Evolutionary conservation across 2,113 vertebrate genomes (phyloP).

Genomic region (Tapirus terrestris): DNA sequence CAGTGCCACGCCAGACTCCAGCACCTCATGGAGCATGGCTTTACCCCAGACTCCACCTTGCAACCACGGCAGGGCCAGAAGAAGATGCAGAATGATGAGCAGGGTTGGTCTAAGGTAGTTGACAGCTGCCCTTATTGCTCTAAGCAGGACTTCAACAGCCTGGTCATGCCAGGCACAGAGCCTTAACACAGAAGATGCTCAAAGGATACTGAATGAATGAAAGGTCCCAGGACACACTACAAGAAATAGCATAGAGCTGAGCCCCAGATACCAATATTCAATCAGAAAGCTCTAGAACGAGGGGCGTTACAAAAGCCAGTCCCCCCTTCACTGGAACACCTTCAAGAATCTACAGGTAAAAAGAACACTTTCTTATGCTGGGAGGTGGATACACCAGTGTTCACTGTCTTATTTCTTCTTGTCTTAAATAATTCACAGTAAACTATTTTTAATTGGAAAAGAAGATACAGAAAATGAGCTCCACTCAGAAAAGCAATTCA

Average conservation of each 20-base stretch:
- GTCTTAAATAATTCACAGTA: constrained; percentile 18
- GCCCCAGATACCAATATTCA: background rate
- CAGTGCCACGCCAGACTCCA: constrained; percentile 97
- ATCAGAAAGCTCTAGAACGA: background rate
- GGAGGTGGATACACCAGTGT: background rate
- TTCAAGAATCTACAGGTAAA: background rate
- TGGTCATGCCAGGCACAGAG: constrained; percentile 86
- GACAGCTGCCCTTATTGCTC: constrained; percentile 95
- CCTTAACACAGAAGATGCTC: background rate
- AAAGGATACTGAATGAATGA: background rate
- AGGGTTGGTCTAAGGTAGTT: constrained; percentile 89
- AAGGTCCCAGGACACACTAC: background rate
- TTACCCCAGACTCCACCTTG: constrained; percentile 93
- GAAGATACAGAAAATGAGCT: constrained; percentile 36
- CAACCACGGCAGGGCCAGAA: constrained; percentile 91
- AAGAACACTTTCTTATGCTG: background rate
- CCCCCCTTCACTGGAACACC: background rate
- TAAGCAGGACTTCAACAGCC: constrained; percentile 94
- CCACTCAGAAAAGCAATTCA: constrained; percentile 16
- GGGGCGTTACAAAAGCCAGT: background rate
- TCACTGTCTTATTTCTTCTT: background rate
- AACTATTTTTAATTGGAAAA: constrained; percentile 12
- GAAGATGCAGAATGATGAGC: constrained; percentile 88
- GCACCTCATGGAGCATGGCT: constrained; percentile 94
- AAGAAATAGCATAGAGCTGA: background rate